Base-by-base conservation (phyloP, 92 coral and sea anemone genomes). In the Epizoanthus rinbou region DNA sequence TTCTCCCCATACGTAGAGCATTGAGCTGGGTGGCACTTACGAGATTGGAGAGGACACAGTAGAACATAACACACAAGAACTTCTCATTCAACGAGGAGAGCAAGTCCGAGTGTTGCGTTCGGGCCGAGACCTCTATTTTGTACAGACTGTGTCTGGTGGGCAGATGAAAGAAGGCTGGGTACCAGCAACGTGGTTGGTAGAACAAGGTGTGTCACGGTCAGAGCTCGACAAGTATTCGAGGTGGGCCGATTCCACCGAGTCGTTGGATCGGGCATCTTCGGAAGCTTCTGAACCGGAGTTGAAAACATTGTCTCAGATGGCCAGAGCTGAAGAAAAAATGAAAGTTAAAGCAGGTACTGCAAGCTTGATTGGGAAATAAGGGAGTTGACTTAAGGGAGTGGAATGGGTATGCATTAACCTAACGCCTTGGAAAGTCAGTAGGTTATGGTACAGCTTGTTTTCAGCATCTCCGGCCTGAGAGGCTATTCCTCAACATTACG, bases 281-380 rank as follows among this genome's bases (percentile, higher is more conserved):
- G 94, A 93, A 85, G 94, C 98, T 64, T 93, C 98, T 6, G 98
- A 93, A 81, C 98, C 98, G 45, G 98, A 93, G 53, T 75, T 93
- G 22, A 76, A 91, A 86, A 87, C 84, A 67, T 83, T 93, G 13
- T 41, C 82, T 39, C 82, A 69, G 15, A 4, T 78, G 37, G 82
- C 82, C 10, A 43, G 56, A 78, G 57, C 70, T 23, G 69, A 37
- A 33, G 82, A 41, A 23, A 78, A 31, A 39, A 4, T 62, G 7
- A 62, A 78, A 78, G 22, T 57, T 5, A 62, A 78, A 60, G 18
- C 69, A 78, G 82, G 82, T 78, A 73, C 60, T 47, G 53, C 7
- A 47, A 47, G 53, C 53, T 47, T 8, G 53, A 47, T 8, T 10
- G 53, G 53, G 13, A 47, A 47, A 47, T 47, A 47, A 47, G 53